Percentiles rank a stretch among this genome's conserved stretches.
These are phyloP conservation scores for Myioborus miniatus DNA, from an alignment of 2,797 vertebrate species.

Conservation along the genomic window DNA sequence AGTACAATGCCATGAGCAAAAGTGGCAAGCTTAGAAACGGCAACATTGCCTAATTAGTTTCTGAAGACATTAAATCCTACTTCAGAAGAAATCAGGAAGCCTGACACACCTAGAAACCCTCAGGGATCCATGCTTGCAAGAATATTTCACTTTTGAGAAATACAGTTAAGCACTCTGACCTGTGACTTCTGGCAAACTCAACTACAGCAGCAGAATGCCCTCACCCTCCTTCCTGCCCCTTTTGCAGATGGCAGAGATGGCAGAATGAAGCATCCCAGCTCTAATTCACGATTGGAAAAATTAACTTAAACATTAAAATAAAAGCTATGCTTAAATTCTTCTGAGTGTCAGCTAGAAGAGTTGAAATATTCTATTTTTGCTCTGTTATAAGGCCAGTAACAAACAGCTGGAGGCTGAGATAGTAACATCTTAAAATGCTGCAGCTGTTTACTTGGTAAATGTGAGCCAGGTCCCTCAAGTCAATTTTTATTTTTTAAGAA, in stretches of 20 bases:
- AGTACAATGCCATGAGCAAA: background rate
- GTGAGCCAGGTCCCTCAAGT: constrained; percentile 3
- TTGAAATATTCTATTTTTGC: background rate
- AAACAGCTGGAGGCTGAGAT: background rate
- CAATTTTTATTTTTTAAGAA: background rate
- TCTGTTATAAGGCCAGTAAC: background rate
- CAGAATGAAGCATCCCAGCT: background rate
- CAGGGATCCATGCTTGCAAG: background rate
- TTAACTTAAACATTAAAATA: background rate
- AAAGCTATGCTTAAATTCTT: background rate
- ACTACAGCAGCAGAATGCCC: background rate
- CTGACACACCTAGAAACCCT: background rate
- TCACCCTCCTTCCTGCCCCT: background rate
- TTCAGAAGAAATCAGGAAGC: background rate
- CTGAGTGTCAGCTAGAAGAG: background rate
- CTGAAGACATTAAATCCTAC: background rate
- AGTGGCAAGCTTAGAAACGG: background rate
- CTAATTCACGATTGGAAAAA: background rate
- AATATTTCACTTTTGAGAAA: background rate
- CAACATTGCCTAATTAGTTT: background rate
- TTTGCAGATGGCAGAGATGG: background rate
- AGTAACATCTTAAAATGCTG: constrained; percentile 5
- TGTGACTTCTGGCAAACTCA: background rate
- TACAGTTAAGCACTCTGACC: background rate
- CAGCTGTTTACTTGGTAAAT: constrained; percentile 16